Conservation (phyloP, 2,888 invertebrate genomes). For the Drosophila incognita region DNA sequence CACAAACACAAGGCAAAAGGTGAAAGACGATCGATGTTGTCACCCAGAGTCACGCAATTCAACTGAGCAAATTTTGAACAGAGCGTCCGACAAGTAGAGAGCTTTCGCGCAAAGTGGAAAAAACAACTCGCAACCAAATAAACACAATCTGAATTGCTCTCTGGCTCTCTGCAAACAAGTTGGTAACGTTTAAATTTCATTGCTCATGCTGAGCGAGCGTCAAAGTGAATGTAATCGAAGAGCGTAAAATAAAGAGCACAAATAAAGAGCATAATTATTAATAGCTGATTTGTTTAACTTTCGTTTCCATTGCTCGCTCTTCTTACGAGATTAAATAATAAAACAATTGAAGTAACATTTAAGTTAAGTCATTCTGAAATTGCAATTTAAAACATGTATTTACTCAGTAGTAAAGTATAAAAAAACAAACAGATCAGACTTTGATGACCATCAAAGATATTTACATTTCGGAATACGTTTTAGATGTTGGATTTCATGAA, state of each 20-base stretch:
- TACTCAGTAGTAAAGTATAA: background rate
- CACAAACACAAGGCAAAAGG: background rate
- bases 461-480: conserved; percentile 2
- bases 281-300: background rate
- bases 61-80: conserved; percentile 34
- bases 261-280: background rate
- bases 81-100: conserved; percentile 29
- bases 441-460: background rate
- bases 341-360: background rate
- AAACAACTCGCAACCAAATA: no score
- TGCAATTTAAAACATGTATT: no score
- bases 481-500: conserved; percentile 87
- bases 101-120: conserved; percentile 61
- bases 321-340: background rate
- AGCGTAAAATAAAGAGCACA: conserved; percentile 20
- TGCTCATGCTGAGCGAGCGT: background rate
- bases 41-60: conserved; percentile 32
- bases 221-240: conserved; percentile 4
- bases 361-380: background rate
- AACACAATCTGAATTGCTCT: background rate
- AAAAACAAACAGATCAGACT: background rate
- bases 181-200: conserved; percentile 8
- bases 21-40: conserved; percentile 27
- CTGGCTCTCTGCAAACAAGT: background rate
- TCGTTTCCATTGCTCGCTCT: background rate